These are phyloP conservation scores for Sula dactylatra DNA, from an alignment of 2,113 vertebrate species.

Conservation along the genomic window DNA sequence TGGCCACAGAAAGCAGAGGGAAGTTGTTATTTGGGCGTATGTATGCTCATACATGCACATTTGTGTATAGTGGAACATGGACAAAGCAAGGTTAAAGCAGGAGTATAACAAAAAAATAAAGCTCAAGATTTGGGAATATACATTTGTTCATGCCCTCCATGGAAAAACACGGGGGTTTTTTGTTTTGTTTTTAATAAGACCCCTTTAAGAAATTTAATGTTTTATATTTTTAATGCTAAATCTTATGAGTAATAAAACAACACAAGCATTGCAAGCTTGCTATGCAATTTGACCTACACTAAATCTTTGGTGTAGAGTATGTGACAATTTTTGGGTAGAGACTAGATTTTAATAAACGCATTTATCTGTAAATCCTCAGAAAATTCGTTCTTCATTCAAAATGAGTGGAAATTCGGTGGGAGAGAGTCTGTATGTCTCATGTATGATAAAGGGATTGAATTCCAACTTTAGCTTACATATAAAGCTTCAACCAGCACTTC, in stretches of 20 bases:
- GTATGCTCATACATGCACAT: background rate
- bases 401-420: background rate
- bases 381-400: background rate
- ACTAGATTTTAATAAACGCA: background rate
- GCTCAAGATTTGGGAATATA: background rate
- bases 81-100: background rate
- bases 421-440: background rate
- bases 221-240: background rate
- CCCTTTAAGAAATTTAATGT: background rate
- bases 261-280: background rate
- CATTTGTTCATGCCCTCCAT: background rate
- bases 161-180: rapidly evolving
- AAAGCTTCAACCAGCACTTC: background rate
- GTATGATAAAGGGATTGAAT: slow-evolving; percentile 9
- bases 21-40: background rate
- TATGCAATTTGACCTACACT: background rate
- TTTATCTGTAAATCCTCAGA: background rate
- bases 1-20: background rate
- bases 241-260: background rate
- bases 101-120: background rate
- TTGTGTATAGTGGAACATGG: background rate
- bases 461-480: background rate
- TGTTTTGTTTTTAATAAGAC: background rate
- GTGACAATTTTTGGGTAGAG: background rate
- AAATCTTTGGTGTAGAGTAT: background rate